Evolutionary conservation across 2,888 invertebrate genomes (phyloP), one percentile per base, ranked within the genome.

Genomic region (Diarsia mendica): DNA sequence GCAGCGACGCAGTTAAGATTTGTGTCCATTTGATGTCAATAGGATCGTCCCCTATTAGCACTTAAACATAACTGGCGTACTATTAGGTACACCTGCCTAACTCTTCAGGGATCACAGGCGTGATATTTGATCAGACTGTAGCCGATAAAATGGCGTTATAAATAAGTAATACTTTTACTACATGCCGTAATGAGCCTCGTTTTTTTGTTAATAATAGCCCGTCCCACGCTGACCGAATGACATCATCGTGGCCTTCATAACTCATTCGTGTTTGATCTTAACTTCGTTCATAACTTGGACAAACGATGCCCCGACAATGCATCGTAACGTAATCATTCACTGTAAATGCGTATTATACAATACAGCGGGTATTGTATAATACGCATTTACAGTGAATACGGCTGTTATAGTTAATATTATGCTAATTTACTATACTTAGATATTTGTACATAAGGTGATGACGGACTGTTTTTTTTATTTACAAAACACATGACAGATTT

Each of bases 221-320:
- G 76, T 75, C 88, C 87, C 84, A 88, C 89, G 79, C 89, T 83
- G 82, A 75, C 80, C 79, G 80, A 44, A 80, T 88, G 88, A 88
- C 87, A 86, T 88, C 88, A 88, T 46, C 87, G 65, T 68, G 85
- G 67, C 88, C 88, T 87, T 88, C 86, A 75, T 78, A 77, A 78
- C 68, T 82, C 82, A 72, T 76, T 80, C 85, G 68, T 77, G 79
- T 83, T 82, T 83, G 79, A 80, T 82, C 79, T 88, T 70, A 82
- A 73, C 74, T 66, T 58, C 71, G 77, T 64, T 86, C 88, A 87
- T 80, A 83, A 72, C 72, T 82, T 85, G 69, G 61, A 65, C 77
- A 82, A 68, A 79, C 76, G 77, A 78, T 78, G 77, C 44, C 60
- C 49, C 67, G 18, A 72, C 80, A 76, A 82, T 82, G 80, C 85